Conservation (phyloP, 2,888 invertebrate species). For the Macaria liturata region DNA sequence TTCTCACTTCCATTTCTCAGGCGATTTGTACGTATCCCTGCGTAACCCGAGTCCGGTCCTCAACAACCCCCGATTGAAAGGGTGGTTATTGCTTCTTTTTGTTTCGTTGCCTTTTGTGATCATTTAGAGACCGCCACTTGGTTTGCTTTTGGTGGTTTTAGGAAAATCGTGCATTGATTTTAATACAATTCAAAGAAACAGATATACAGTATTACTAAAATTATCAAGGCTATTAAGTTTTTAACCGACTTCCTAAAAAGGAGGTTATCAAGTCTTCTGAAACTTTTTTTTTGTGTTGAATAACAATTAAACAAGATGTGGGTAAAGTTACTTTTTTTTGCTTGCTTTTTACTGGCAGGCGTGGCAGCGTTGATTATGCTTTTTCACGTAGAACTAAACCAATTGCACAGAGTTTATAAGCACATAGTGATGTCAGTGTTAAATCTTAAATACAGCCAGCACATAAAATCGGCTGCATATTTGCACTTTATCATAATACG, state of each 20-base stretch:
- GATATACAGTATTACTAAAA: not conserved
- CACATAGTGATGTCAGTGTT: too few relatives aligned
- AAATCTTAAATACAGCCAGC: too few relatives aligned
- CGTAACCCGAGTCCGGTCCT: slow-evolving; percentile 8
- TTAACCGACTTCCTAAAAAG: too few relatives aligned
- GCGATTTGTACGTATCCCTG: not conserved
- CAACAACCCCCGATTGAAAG: slow-evolving; percentile 9
- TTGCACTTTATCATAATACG: too few relatives aligned
- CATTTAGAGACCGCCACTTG: not conserved
- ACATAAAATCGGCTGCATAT: too few relatives aligned
- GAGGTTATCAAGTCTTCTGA: not conserved
- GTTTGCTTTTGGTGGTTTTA: not conserved
- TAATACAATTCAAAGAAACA: not conserved
- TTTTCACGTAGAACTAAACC: too few relatives aligned
- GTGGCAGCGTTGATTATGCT: too few relatives aligned
- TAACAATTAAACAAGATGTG: not conserved
- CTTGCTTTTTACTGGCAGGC: too few relatives aligned
- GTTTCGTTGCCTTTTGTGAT: slow-evolving; percentile 8
- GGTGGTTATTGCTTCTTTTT: slow-evolving; percentile 14
- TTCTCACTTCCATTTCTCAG: not conserved
- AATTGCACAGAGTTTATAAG: too few relatives aligned
- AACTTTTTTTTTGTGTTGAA: not conserved
- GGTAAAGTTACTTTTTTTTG: too few relatives aligned
- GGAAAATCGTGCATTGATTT: not conserved
- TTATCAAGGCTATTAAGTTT: not conserved